These are phyloP conservation scores for Drosophila repletoides DNA, from an alignment of 1,140 invertebrate genomes.

Conservation along the genomic window DNA sequence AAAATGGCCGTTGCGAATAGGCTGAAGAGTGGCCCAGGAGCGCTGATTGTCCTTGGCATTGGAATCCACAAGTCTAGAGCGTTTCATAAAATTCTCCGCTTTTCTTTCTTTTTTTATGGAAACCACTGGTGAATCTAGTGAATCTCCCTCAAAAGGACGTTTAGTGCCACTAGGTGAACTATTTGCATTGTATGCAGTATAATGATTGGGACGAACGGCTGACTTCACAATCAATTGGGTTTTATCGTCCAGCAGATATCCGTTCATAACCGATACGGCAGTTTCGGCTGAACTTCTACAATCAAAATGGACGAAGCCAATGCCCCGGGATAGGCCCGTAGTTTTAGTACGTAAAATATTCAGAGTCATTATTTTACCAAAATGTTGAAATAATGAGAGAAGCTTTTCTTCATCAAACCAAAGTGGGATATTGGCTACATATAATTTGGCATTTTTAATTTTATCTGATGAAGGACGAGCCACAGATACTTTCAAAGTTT, in stretches of 20 bases:
- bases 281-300: neutral
- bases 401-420: neutral
- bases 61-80: too few species aligned
- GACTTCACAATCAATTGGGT: too few species aligned
- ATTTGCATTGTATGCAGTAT: too few species aligned
- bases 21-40: too few species aligned
- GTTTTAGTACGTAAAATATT: constrained; percentile 7
- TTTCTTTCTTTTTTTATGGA: too few species aligned
- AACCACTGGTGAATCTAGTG: too few species aligned
- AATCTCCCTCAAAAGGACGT: too few species aligned
- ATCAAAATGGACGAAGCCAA: constrained; percentile 33
- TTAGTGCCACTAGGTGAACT: too few species aligned
- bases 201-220: too few species aligned
- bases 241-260: neutral
- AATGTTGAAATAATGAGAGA: neutral
- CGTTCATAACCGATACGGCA: constrained; percentile 3
- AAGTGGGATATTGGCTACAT: constrained; percentile 5
- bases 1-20: too few species aligned
- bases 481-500: constrained; percentile 24
- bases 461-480: constrained; percentile 5
- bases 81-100: too few species aligned
- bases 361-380: constrained; percentile 8
- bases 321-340: neutral
- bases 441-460: constrained; percentile 2
- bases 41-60: too few species aligned